Conservation (phyloP, 2,113 vertebrate species). For the Anarrhichthys ocellatus region DNA sequence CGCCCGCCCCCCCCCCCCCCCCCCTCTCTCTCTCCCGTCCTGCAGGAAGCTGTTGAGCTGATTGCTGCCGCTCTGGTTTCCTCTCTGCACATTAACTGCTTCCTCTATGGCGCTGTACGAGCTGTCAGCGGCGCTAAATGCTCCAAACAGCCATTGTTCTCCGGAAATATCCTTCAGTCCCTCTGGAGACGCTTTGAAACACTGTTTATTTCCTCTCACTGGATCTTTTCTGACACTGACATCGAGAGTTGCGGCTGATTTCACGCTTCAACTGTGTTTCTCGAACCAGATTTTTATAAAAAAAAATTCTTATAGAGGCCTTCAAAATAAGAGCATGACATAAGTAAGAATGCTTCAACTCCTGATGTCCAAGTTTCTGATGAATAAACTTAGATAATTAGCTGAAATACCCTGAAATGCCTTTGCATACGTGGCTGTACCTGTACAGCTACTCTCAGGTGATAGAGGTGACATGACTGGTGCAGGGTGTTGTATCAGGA, state of each 20-base stretch:
- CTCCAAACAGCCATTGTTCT: conserved; percentile 76
- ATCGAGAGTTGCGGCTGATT: not conserved
- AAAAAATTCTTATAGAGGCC: not conserved
- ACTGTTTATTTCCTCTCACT: not conserved
- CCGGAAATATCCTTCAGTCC: conserved; percentile 69
- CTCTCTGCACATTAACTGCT: conserved; percentile 63
- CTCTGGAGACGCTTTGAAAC: conserved; percentile 50
- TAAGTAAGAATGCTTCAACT: not conserved
- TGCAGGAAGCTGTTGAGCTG: conserved; percentile 78
- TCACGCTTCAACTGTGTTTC: not conserved
- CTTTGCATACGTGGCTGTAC: not conserved
- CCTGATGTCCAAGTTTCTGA: not conserved
- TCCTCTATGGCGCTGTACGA: conserved; percentile 69
- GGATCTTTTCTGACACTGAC: not conserved
- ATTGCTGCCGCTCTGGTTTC: conserved; percentile 77
- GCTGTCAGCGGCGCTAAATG: conserved; percentile 41
- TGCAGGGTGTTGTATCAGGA: not conserved
- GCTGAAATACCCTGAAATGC: not conserved
- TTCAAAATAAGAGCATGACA: not conserved
- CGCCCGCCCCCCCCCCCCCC: not conserved
- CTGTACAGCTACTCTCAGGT: not conserved
- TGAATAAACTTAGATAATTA: not conserved
- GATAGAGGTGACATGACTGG: not conserved
- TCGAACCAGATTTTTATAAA: not conserved
- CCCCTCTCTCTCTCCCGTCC: not conserved